Conservation (phyloP, 2,888 invertebrate genomes). For the Lydus trimaculatus region DNA sequence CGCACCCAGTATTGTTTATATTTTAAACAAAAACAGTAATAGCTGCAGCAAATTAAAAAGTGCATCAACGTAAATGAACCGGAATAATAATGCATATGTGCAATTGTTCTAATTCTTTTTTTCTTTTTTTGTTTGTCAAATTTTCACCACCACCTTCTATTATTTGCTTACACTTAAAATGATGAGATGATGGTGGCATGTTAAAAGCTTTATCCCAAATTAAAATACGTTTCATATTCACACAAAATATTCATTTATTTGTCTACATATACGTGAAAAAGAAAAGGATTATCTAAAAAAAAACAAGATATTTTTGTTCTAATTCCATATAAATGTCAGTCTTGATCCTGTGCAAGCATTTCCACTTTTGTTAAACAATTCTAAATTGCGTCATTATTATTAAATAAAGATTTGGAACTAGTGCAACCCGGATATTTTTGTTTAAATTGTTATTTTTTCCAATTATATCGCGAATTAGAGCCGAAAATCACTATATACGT, state of each 20-base stretch:
- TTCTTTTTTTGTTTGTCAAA: constrained; percentile 11
- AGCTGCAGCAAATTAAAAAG: constrained; percentile 19
- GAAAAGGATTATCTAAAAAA: neutral
- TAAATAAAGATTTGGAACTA: constrained; percentile 23
- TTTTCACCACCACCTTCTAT: constrained; percentile 12
- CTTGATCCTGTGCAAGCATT: neutral
- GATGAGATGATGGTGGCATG: constrained; percentile 33
- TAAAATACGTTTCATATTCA: constrained; percentile 38
- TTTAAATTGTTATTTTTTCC: constrained; percentile 26
- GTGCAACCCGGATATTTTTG: constrained; percentile 33
- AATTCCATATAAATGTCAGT: constrained; percentile 14
- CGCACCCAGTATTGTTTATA: neutral
- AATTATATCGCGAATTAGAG: too few relatives aligned
- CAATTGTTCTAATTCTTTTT: constrained; percentile 17
- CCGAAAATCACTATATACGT: too few relatives aligned
- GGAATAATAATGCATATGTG: constrained; percentile 31
- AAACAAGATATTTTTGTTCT: neutral
- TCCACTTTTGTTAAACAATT: neutral
- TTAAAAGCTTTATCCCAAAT: constrained; percentile 38
- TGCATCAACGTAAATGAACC: constrained; percentile 36
- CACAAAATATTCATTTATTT: too few relatives aligned
- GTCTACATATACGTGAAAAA: constrained; percentile 14
- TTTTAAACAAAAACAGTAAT: constrained; percentile 15
- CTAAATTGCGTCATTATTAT: neutral
- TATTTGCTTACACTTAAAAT: constrained; percentile 26